phyloP scores from a whole-genome alignment of 2,888 invertebrate species.

The Neelides folsomi region DNA sequence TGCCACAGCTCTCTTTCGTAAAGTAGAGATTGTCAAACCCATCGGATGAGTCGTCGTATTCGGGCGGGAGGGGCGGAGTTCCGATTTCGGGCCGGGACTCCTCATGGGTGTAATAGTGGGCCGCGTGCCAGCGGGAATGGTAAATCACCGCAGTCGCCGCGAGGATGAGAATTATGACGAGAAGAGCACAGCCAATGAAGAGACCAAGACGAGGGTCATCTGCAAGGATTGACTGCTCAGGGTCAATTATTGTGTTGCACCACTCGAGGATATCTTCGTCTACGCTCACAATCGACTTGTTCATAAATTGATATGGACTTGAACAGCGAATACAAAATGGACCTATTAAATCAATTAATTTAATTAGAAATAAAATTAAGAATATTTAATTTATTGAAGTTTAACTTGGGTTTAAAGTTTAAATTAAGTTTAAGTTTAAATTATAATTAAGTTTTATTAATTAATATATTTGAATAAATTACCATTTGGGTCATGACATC shows the following conservation, averaged over 20 bases:
- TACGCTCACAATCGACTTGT: slow-evolving; percentile 38
- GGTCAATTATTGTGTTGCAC: slow-evolving; percentile 43
- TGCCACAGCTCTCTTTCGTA: slow-evolving; percentile 19
- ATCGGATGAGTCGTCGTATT: slow-evolving; percentile 13
- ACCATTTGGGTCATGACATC: slow-evolving; percentile 19
- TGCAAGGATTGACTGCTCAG: slow-evolving; percentile 37
- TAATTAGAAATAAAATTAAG: no score
- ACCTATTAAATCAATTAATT: no score
- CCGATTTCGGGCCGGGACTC: slow-evolving; percentile 44
- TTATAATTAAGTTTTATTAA: no score
- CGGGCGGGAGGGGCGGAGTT: slow-evolving; percentile 23
- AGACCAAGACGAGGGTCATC: slow-evolving; percentile 46
- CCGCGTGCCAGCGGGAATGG: slow-evolving; percentile 52
- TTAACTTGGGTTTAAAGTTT: no score
- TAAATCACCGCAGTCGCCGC: slow-evolving; percentile 45
- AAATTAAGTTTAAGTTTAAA: no score
- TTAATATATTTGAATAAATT: not conserved
- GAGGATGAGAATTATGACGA: slow-evolving; percentile 43
- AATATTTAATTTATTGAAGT: no score
- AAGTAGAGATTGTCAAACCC: slow-evolving; percentile 22
- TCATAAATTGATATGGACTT: slow-evolving; percentile 46
- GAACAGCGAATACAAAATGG: slow-evolving; percentile 44
- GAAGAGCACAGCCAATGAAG: slow-evolving; percentile 44
- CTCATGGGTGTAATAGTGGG: slow-evolving; percentile 67
- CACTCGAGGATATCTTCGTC: slow-evolving; percentile 38